Conservation (phyloP, 1,140 invertebrate species). For the Apocrypta bakeri region DNA sequence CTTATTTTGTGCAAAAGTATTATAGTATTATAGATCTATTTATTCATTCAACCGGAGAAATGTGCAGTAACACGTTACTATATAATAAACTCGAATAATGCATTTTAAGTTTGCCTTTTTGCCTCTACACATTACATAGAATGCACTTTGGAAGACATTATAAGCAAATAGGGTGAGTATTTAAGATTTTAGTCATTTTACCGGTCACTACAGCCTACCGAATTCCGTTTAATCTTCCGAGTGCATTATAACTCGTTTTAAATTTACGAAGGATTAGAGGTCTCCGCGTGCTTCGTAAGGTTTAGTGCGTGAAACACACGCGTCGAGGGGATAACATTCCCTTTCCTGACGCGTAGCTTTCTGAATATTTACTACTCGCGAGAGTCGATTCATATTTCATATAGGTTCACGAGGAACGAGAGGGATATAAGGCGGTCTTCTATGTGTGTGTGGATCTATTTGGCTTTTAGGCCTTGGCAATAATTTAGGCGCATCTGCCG, state of each 20-base stretch:
- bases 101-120: too few relatives aligned
- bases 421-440: neutral
- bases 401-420: neutral
- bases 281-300: neutral
- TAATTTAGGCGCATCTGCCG: slow-evolving; percentile 6
- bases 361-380: neutral
- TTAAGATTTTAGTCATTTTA: neutral
- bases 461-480: neutral
- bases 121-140: too few relatives aligned
- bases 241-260: neutral
- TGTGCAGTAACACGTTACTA: too few relatives aligned
- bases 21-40: too few relatives aligned
- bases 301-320: neutral
- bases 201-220: neutral
- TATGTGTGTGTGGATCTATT: neutral
- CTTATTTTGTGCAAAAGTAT: too few relatives aligned
- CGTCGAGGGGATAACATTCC: neutral
- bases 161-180: neutral
- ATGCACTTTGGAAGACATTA: too few relatives aligned
- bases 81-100: too few relatives aligned
- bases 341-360: neutral
- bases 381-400: neutral
- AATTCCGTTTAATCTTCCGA: neutral
- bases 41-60: too few relatives aligned
- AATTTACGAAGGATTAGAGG: neutral